These are phyloP conservation scores for Coremacera marginata DNA, from an alignment of 2,888 invertebrate genomes.

Conservation along the genomic window DNA sequence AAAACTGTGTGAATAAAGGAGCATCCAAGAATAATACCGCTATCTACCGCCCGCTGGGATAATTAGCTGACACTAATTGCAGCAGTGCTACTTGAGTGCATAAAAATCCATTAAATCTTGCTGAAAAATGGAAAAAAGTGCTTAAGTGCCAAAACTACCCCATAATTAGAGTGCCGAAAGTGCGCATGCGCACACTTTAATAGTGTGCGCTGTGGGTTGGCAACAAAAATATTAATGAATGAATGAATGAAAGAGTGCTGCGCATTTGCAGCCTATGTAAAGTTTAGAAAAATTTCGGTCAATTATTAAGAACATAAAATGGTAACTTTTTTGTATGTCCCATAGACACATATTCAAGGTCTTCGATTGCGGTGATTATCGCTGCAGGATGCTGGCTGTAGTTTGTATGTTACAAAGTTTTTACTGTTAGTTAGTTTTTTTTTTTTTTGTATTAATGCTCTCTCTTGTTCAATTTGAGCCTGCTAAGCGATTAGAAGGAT, in stretches of 20 bases:
- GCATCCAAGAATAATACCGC: constrained; percentile 18
- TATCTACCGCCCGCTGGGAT: constrained; percentile 38
- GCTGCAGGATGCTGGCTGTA: constrained; percentile 35
- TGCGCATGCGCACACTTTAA: not conserved
- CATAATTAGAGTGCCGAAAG: not conserved
- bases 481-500: constrained; percentile 7
- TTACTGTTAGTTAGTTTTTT: no score
- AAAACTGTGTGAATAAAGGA: constrained; percentile 28
- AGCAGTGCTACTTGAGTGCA: constrained; percentile 4
- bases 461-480: not conserved
- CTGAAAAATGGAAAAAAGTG: not conserved
- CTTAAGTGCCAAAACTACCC: not conserved
- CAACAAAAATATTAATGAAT: not conserved
- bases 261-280: not conserved
- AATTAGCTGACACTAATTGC: constrained; percentile 33
- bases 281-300: no score
- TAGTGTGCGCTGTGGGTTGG: not conserved
- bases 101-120: not conserved
- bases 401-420: not conserved
- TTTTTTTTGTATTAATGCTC: not conserved
- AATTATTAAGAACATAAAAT: no score
- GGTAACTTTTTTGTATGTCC: no score
- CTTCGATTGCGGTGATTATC: constrained; percentile 38
- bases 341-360: not conserved
- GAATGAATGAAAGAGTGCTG: constrained; percentile 1